Conservation (phyloP, 2,888 invertebrate species). For the Orgyia antiqua region DNA sequence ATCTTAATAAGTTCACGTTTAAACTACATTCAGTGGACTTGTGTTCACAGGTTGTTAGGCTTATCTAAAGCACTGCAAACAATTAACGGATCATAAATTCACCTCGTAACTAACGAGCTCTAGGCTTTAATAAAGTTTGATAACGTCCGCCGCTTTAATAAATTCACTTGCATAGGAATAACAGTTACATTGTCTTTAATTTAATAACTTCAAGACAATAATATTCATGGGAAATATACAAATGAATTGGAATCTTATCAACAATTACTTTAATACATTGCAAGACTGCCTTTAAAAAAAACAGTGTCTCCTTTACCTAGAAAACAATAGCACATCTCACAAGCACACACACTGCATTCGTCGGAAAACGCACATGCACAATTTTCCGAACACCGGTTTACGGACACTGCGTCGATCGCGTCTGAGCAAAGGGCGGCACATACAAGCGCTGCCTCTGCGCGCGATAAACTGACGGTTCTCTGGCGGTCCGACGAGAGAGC, state of each 20-base stretch:
- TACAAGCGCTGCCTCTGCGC: slow-evolving; percentile 67
- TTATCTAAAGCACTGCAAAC: slow-evolving; percentile 64
- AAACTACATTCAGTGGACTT: too few relatives aligned
- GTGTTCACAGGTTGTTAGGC: slow-evolving; percentile 40
- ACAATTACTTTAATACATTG: slow-evolving; percentile 45
- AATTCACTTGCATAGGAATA: slow-evolving; percentile 25
- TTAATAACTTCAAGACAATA: slow-evolving; percentile 20
- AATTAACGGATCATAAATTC: slow-evolving; percentile 65
- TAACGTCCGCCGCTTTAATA: slow-evolving; percentile 18
- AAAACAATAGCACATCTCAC: slow-evolving; percentile 78
- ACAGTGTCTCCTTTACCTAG: slow-evolving; percentile 68
- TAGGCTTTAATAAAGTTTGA: slow-evolving; percentile 40
- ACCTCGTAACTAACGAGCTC: slow-evolving; percentile 44
- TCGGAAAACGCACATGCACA: slow-evolving; percentile 78
- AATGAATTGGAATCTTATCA: slow-evolving; percentile 50
- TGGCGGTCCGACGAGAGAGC: slow-evolving; percentile 54
- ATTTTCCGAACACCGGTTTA: slow-evolving; percentile 77
- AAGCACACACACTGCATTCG: slow-evolving; percentile 73
- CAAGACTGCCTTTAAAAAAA: slow-evolving; percentile 59
- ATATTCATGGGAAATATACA: slow-evolving; percentile 45
- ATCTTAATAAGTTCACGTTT: too few relatives aligned
- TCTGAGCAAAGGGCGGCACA: slow-evolving; percentile 66
- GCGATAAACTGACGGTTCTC: slow-evolving; percentile 69
- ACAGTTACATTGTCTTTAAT: slow-evolving; percentile 21
- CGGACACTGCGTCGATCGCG: slow-evolving; percentile 75